These are phyloP conservation scores for Hemibagrus wyckioides DNA, from an alignment of 2,113 vertebrate genomes.

Conservation along the genomic window DNA sequence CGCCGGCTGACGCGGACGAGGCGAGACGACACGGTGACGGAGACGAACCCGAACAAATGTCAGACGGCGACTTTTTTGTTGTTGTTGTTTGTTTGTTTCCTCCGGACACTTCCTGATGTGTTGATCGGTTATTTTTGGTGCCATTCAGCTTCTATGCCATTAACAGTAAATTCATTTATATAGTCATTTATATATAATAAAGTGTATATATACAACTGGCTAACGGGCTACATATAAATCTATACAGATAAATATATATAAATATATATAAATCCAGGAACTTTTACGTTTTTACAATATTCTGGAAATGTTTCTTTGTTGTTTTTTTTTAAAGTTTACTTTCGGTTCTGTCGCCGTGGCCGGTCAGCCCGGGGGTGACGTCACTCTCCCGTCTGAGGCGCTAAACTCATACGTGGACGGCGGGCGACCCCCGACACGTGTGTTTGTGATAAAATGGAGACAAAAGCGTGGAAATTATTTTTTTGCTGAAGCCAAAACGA, in stretches of 20 bases:
- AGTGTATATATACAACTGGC: conserved; percentile 42
- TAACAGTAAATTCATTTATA: conserved; percentile 46
- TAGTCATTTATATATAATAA: conserved; percentile 63
- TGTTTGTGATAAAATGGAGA: background rate
- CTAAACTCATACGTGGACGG: conserved; percentile 48
- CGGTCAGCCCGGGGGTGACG: conserved; percentile 21
- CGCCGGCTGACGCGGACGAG: conserved; percentile 75
- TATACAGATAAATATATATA: conserved; percentile 61
- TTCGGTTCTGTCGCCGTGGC: conserved; percentile 20
- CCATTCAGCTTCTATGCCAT: conserved; percentile 49
- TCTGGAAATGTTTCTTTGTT: conserved; percentile 35
- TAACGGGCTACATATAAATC: conserved; percentile 33
- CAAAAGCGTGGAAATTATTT: conserved; percentile 50
- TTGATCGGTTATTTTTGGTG: conserved; percentile 39
- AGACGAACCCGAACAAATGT: background rate
- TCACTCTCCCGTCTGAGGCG: conserved; percentile 47
- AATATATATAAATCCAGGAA: conserved; percentile 64
- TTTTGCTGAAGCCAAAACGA: conserved; percentile 69
- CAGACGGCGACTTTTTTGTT: conserved; percentile 16
- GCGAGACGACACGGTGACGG: background rate
- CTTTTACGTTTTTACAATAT: conserved; percentile 69
- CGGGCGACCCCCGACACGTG: conserved; percentile 22
- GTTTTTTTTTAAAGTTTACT: conserved; percentile 23
- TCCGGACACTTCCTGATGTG: conserved; percentile 28
- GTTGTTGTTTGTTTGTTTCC: conserved; percentile 15